Conservation (phyloP, 2,113 vertebrate species). For the Coregonus clupeaformis region DNA sequence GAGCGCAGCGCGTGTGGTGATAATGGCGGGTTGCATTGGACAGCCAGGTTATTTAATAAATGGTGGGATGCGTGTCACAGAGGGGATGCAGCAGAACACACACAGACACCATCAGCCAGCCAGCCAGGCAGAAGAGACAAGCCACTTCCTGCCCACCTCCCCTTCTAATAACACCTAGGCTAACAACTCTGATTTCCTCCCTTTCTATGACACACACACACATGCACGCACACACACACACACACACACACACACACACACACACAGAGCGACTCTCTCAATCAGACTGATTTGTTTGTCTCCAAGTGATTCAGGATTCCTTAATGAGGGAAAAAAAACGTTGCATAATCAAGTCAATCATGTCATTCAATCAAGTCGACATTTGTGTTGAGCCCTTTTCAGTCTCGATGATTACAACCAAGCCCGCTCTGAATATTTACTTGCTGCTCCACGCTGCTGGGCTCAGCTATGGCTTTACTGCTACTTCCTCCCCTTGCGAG, state of each 20-base stretch:
- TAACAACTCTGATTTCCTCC: constrained; percentile 49
- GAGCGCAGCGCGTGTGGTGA: constrained; percentile 51
- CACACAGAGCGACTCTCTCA: constrained; percentile 66
- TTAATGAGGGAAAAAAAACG: constrained; percentile 56
- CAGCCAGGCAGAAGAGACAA: constrained; percentile 10
- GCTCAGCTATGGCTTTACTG: background rate
- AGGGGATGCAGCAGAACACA: constrained; percentile 23
- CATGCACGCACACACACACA: constrained; percentile 20
- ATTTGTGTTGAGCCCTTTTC: constrained; percentile 70
- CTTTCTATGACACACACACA: constrained; percentile 20
- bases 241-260: constrained; percentile 30
- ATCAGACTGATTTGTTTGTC: constrained; percentile 81
- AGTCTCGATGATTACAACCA: constrained; percentile 67
- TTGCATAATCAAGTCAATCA: constrained; percentile 80
- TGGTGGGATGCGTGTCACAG: constrained; percentile 58
- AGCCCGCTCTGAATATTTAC: constrained; percentile 62
- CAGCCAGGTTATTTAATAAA: constrained; percentile 75
- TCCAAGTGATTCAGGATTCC: constrained; percentile 72
- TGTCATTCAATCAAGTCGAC: constrained; percentile 79
- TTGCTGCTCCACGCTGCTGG: constrained; percentile 13
- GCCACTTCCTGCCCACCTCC: too few relatives aligned
- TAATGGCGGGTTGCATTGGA: constrained; percentile 68
- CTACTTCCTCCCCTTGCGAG: constrained; percentile 38
- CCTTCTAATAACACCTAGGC: background rate
- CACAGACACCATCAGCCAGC: too few relatives aligned